Conservation (phyloP, 2,888 invertebrate genomes). For the Chrysodeixis includens region DNA sequence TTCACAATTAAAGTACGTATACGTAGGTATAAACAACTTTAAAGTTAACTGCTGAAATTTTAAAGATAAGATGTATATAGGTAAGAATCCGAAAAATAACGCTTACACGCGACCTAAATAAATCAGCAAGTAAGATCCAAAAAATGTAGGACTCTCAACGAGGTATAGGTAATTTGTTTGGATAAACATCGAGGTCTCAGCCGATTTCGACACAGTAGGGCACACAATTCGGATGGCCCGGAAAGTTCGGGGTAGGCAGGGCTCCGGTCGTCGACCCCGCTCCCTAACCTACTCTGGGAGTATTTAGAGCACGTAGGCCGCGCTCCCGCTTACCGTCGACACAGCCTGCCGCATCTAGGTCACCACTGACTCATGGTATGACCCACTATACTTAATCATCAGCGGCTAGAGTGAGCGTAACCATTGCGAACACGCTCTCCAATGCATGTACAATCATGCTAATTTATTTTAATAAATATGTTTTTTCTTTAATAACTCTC, state of each 20-base stretch:
- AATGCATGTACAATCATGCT: constrained; percentile 51
- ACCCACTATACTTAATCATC: constrained; percentile 82
- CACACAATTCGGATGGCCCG: constrained; percentile 70
- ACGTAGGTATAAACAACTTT: not conserved
- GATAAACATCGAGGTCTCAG: constrained; percentile 40
- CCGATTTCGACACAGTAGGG: constrained; percentile 52
- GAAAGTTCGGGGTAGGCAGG: constrained; percentile 73
- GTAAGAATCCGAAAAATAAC: not conserved
- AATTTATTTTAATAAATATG: constrained; percentile 43
- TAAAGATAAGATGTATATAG: no score
- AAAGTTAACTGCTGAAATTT: no score
- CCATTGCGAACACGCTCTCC: constrained; percentile 56
- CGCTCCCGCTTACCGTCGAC: constrained; percentile 76
- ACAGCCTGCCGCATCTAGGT: constrained; percentile 84
- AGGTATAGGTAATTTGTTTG: constrained; percentile 34
- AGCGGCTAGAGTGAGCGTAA: constrained; percentile 59
- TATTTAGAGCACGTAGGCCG: constrained; percentile 86
- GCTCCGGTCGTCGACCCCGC: constrained; percentile 82
- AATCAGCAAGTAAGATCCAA: not conserved
- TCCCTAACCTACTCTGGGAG: constrained; percentile 85
- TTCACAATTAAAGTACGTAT: constrained; percentile 44
- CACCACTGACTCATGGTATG: constrained; percentile 82
- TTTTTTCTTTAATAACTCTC: not conserved
- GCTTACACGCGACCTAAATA: not conserved
- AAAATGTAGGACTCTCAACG: constrained; percentile 16